Evolutionary conservation across 2,888 invertebrate genomes (phyloP), one percentile per base, ranked within the genome.

Genomic region (Machimus rusticus): DNA sequence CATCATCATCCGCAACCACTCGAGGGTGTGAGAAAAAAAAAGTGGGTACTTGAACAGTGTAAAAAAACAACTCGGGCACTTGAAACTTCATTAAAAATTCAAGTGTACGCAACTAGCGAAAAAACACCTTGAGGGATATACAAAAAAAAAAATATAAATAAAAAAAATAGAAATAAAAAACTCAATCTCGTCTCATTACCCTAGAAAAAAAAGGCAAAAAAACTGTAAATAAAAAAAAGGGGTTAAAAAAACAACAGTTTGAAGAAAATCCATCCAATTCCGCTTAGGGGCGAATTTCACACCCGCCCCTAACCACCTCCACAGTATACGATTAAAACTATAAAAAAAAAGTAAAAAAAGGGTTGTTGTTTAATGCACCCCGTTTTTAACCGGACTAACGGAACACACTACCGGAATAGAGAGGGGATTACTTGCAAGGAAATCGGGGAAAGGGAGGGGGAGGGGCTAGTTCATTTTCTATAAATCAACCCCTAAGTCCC

Each of bases 11-110:
- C 43, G 43, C 43, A 28, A 28, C 19, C 66, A 55, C 55, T 55
- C 23, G 81, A 28, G 82, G 66, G 12, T 5, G 82, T 23, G 28
- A 66, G 66, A 66, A 66, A 46, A 46, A 43, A 43, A 43, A 39
- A 39, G 43, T 12, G 43, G 12, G 12, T 31, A 57, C 82, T 82
- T 82, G 34, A 57, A 82, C 57, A 37, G 82, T 82, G 82, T 82
- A 57, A 82, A 82, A 81, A 81, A 51, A 81, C 82, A 66, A 82
- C 82, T 57, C 12, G 57, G 14, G 57, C 34, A 55, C 57, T 82
- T 12, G 57, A 79, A 39, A 43, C 12, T 37, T 82, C 82, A 82
- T 82, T 82, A 82, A 82, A 82, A 82, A 82, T 82, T 82, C 82
- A 82, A 51, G 57, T 82, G 57, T 57, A 82, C 82, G 82, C 82